Evolutionary conservation across 2,797 vertebrate species (phyloP).

Genomic region (Scolopax bukidnonensis): DNA sequence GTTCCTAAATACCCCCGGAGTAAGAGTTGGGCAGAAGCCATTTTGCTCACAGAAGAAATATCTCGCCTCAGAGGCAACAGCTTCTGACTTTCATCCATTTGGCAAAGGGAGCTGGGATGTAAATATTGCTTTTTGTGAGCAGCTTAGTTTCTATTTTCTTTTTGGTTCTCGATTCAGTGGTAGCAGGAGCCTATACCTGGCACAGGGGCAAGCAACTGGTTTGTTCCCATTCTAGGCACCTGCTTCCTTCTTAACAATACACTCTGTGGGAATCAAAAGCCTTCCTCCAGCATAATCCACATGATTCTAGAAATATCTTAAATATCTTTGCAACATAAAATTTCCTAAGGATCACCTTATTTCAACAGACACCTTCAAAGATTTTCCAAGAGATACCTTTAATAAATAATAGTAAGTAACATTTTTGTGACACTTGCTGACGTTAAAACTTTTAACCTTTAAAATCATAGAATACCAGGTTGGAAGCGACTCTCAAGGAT

Average conservation of each 20-base stretch:
- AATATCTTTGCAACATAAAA: not conserved
- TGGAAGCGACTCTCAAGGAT: not conserved
- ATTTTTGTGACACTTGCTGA: not conserved
- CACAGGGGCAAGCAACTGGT: not conserved
- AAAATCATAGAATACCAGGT: not conserved
- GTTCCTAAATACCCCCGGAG: not conserved
- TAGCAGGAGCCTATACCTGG: not conserved
- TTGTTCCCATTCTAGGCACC: not conserved
- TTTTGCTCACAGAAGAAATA: not conserved
- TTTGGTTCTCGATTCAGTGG: not conserved
- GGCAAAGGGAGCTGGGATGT: not conserved
- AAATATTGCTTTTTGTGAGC: not conserved
- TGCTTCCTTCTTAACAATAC: not conserved
- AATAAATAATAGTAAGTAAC: not conserved
- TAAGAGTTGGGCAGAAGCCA: not conserved
- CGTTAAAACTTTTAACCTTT: not conserved
- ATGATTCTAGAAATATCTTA: not conserved
- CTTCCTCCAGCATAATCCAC: not conserved
- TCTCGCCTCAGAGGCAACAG: not conserved
- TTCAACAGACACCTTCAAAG: not conserved
- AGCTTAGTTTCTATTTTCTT: not conserved
- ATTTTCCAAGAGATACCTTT: not conserved
- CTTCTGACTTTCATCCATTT: not conserved
- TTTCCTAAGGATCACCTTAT: not conserved
- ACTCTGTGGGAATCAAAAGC: not conserved